Conservation (phyloP, 1,140 invertebrate species). For the Nasonia vitripennis region DNA sequence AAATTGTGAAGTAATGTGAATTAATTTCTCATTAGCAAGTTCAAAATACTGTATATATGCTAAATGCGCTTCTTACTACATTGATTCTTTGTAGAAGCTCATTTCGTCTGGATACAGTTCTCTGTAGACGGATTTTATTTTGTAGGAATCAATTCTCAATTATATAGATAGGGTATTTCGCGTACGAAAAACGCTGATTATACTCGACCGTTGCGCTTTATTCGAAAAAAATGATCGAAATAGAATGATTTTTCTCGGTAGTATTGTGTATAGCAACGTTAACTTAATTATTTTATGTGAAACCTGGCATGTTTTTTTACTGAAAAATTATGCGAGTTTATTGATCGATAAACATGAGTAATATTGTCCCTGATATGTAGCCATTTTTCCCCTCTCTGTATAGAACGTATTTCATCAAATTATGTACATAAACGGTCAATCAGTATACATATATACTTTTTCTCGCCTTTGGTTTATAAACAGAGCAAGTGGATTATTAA, state of each 20-base stretch:
- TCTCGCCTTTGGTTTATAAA: constrained; percentile 19
- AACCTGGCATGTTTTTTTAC: constrained; percentile 9
- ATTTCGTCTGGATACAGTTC: constrained; percentile 7
- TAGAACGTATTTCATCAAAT: constrained; percentile 22
- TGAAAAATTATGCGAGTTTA: constrained; percentile 4
- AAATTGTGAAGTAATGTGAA: background rate
- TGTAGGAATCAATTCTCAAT: background rate
- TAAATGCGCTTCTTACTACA: constrained; percentile 16
- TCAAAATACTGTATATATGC: background rate
- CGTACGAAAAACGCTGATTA: background rate
- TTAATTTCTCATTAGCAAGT: background rate
- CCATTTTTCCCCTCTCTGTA: background rate
- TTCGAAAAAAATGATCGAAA: background rate
- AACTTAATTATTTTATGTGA: background rate
- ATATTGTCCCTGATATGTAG: background rate
- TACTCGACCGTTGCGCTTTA: background rate
- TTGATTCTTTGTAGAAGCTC: background rate
- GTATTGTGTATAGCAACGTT: background rate
- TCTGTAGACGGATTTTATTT: background rate
- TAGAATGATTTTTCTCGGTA: constrained; percentile 1
- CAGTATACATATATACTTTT: constrained; percentile 18
- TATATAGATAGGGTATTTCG: background rate
- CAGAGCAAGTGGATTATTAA: constrained; percentile 19
- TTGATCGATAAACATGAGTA: background rate
- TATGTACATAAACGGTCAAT: constrained; percentile 33